Evolutionary conservation across 2,113 vertebrate genomes (phyloP).

Genomic region (Elephas maximus): DNA sequence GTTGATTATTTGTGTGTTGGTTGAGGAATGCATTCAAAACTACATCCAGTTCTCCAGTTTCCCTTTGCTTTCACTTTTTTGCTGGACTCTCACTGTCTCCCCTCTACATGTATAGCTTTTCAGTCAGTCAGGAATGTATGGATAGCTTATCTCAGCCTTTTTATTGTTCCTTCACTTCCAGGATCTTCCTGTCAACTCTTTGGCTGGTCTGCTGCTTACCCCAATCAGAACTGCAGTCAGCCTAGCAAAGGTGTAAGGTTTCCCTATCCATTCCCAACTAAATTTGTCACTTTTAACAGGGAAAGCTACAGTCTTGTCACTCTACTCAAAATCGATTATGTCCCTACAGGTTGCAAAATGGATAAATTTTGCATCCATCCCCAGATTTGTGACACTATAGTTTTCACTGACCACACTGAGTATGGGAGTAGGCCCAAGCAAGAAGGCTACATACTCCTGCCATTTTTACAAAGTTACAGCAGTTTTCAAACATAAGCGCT

Average conservation of each 20-base stretch:
- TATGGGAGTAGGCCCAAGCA: not conserved
- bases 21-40: not conserved
- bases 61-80: not conserved
- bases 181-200: not conserved
- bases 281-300: not conserved
- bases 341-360: not conserved
- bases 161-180: not conserved
- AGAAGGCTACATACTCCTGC: not conserved
- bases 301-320: not conserved
- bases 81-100: not conserved
- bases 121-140: not conserved
- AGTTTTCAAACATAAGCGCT: not conserved
- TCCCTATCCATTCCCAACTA: not conserved
- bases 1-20: not conserved
- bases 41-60: not conserved
- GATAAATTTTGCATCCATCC: not conserved
- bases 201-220: not conserved
- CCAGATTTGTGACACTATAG: not conserved
- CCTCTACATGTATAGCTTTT: not conserved
- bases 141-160: not conserved
- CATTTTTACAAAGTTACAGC: not conserved
- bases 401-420: not conserved
- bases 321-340: not conserved
- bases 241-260: not conserved
- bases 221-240: not conserved